Base-by-base conservation (phyloP, 2,888 invertebrate species). In the Apodemia zela region DNA sequence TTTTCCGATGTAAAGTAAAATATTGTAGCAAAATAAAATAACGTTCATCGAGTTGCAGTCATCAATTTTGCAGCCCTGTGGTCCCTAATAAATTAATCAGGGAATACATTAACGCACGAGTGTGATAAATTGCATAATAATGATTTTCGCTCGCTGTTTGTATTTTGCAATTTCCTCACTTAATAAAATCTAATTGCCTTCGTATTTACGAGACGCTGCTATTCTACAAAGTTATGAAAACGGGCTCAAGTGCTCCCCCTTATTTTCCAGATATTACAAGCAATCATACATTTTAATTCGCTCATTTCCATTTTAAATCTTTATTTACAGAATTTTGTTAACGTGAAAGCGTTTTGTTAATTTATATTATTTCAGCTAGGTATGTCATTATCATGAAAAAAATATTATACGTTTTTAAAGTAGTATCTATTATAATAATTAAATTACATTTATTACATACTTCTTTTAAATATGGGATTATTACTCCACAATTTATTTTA, bases 61-160 rank as follows among this genome's bases (percentile, higher is more conserved):
- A 81, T 82, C 79, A 79, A 80, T 82, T 77, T 74, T 25, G 54
- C 54, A 57, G 29, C 25, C 54, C 75, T 82, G 82, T 76, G 84
- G 83, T 82, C 74, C 70, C 74, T 77, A 82, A 84, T 83, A 84
- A 84, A 87, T 87, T 83, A 84, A 85, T 85, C 82, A 84, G 78
- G 69, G 74, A 73, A 77, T 77, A 79, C 80, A 82, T 85, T 82
- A 80, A 81, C 75, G 78, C 78, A 67, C 76, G 73, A 78, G 75
- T 77, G 80, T 78, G 71, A 81, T 81, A 82, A 83, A 87, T 86
- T 80, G 81, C 73, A 75, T 82, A 84, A 85, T 33, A 33, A 33
- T 83, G 77, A 82, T 84, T 87, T 80, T 77, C 75, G 68, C 65
- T 68, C 75, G 73, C 82, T 82, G 81, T 78, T 77, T 79, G 80